These are phyloP conservation scores for Schizaphis graminum DNA, from an alignment of 2,888 invertebrate species.

Conservation along the genomic window DNA sequence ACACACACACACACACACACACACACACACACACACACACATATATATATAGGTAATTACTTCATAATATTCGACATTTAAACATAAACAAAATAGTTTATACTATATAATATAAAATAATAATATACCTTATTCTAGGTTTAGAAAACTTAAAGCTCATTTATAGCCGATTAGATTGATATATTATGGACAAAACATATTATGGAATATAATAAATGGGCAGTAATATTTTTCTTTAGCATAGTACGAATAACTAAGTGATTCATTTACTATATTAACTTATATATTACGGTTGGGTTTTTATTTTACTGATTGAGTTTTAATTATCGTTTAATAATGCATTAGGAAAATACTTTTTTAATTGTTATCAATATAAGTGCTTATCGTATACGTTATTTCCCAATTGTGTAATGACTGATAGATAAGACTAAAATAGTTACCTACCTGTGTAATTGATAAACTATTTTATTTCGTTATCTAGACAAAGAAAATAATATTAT, in stretches of 20 bases:
- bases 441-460: too few species aligned
- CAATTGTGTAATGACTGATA: background rate
- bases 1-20: too few species aligned
- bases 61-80: background rate
- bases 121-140: background rate
- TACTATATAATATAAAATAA: background rate
- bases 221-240: too few species aligned
- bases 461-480: too few species aligned
- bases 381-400: conserved; percentile 3
- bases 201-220: background rate
- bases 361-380: background rate
- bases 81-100: background rate
- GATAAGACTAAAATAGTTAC: too few species aligned
- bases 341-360: background rate
- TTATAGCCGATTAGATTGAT: background rate
- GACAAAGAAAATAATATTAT: too few species aligned
- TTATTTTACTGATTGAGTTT: background rate
- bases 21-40: too few species aligned
- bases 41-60: background rate
- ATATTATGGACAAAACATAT: background rate
- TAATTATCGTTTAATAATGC: background rate
- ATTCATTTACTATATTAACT: background rate
- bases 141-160: background rate
- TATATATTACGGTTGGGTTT: background rate
- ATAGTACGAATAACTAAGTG: background rate